Base-by-base conservation (phyloP, 2,113 vertebrate genomes). In the Syngnathus floridae region DNA sequence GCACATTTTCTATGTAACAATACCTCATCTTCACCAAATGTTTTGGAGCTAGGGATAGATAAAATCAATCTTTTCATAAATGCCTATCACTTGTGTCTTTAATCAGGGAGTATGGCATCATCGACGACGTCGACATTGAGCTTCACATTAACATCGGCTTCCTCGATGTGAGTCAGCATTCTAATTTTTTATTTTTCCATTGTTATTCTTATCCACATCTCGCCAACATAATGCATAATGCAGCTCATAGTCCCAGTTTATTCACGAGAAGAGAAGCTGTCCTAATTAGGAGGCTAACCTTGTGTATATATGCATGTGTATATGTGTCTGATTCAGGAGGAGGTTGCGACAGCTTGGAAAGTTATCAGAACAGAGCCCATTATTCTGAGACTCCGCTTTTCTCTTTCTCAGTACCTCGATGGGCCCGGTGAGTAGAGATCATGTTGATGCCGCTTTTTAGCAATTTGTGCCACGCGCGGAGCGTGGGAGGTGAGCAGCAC, bases 321-420 rank as follows among this genome's bases (percentile, higher is more conserved):
- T 82, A 31, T 67, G 56, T 80, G 54, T 71, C 48, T 84, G 56
- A 75, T 52, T 73, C 86, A 99, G 97, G 97, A 99, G 92, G 96
- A 99, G 90, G 95, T 99, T 82, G 95, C 97, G 0, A 98, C 95
- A 12, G 97, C 97, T 2, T 99, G 97, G 96, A 99, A 99, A 90
- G 96, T 99, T 80, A 94, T 98, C 81, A 92, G 95, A 87, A 94
- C 95, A 41, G 97, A 99, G 84, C 95, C 97, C 74, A 95, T 99
- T 63, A 90, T 98, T 71, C 90, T 99, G 73, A 92, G 97, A 82
- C 90, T 99, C 62, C 92, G 95, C 72, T 99, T 99, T 90, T 99
- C 95, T 80, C 94, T 99, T 65, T 99, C 97, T 61, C 97, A 99
- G 86, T 98, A 99, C 84, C 93, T 99, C 65, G 97, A 99, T 93